Evolutionary conservation across 1,140 invertebrate species (phyloP), one percentile per base, ranked within the genome.

Genomic region (Babylonia areolata): DNA sequence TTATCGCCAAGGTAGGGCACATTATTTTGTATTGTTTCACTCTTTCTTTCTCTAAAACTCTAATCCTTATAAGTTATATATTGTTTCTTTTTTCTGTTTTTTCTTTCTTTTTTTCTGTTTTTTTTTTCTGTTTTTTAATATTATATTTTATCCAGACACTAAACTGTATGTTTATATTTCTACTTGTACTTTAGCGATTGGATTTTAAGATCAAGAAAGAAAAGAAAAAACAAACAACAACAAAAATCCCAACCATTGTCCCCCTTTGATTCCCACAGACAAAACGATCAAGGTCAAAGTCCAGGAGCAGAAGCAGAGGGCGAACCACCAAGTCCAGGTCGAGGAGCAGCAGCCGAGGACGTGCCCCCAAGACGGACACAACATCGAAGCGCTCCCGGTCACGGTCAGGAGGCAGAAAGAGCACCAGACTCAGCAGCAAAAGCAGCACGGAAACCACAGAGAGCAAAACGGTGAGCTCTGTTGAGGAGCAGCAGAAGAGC

Each of bases 391-490:
- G 85, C 20, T 89, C 89, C 5, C 82, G 89, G 35, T 89, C 89
- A 33, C 85, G 89, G 37, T 90, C 89, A 73, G 51, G 79, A 39
- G 88, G 88, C n/a, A 85, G 89, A 28, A 85, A 84, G 31, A 88
- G 85, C n/a, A n/a, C 58, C 35, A 84, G 15, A 84, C 39, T 33
- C 37, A 23, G 28, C 35, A 2, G 40, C n/a, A 84, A 84, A 69
- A 42, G 54, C 28, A 37, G 35, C 31, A 0, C 40, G 28, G 40
- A 71, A 5, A 37, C 39, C 28, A 33, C 69, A 40, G 85, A 58
- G 0, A 83, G 71, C 77, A 77, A 86, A 37, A 73, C 81, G 58
- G 88, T 54, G 71, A 69, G 28, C 15, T 71, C 71, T 12, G 78
- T 51, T 42, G 82, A 33, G 2, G 46, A 84, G 17, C 75, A 51